Base-by-base conservation (phyloP, 2,888 invertebrate species). In the Drosophila maculinotata region DNA sequence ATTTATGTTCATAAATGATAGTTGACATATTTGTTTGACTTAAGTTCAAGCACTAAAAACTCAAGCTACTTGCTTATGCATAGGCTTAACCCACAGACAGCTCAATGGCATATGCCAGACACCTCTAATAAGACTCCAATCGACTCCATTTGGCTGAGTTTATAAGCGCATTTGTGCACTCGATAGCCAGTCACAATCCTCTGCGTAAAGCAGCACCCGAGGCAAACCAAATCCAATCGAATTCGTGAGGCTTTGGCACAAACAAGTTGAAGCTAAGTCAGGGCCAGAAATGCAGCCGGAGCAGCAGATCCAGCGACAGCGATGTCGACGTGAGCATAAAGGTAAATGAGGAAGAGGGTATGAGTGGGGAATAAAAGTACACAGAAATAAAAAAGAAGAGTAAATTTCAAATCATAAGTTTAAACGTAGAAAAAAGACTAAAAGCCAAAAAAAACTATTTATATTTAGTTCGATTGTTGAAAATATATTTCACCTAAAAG, bases 111-210 rank as follows among this genome's bases (percentile, higher is more conserved):
- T 35, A 36, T 33, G 58, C 20, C n/a, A n/a, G n/a, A 9, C 26
- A 15, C 17, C 45, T 38, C 62, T 57, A 53, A 57, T 51, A 47
- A 35, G 47, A 30, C 17, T n/a, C 26, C 15, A 23, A 15, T 26
- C 23, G 65, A 62, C 59, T 69, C 59, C 52, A 80, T 80, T 79
- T 67, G 53, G 42, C 1, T 54, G 69, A 66, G 74, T 62, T 77
- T 73, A 80, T 69, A 77, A 77, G 69, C 58, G 57, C 51, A 83
- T 62, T 76, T 72, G 49, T 38, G 73, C 48, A 41, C 39, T 44
- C 42, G 65, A 62, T 62, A 41, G 80, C 58, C 71, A 45, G 65
- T 17, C 35, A 33, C 36, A 36, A 9, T 26, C 23, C 17, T 38
- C 38, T 12, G 20, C 14, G 49, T 33, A 31, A 51, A 51, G 44